Conservation (phyloP, 1,140 invertebrate species). For the Magallana gigas region DNA sequence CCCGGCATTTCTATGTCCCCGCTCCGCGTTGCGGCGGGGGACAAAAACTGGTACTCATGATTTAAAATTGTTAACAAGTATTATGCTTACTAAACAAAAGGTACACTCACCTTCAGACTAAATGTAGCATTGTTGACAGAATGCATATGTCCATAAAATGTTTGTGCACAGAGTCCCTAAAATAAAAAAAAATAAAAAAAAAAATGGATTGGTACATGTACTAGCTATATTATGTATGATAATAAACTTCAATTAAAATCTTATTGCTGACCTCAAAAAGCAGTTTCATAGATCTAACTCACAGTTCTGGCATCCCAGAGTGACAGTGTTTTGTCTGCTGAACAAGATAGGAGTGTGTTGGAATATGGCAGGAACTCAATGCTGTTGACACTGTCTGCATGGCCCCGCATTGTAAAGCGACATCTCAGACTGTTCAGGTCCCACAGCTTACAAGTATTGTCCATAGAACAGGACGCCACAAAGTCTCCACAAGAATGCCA, state of each 20-base stretch:
- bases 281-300: conserved; percentile 36
- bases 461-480: conserved; percentile 79
- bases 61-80: too few species aligned
- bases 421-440: conserved; percentile 79
- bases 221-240: background rate
- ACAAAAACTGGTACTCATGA: too few species aligned
- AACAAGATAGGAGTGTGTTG: conserved; percentile 77
- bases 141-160: conserved; percentile 79
- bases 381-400: conserved; percentile 79
- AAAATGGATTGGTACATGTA: background rate
- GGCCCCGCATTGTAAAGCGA: conserved; percentile 77
- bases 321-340: conserved; percentile 79
- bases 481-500: conserved; percentile 80
- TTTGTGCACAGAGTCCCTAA: conserved; percentile 78
- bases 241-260: background rate
- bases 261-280: too few species aligned
- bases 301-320: conserved; percentile 79
- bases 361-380: conserved; percentile 78
- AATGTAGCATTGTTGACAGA: conserved; percentile 78
- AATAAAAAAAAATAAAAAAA: conserved; percentile 51
- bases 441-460: conserved; percentile 79
- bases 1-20: too few species aligned
- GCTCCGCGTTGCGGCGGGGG: too few species aligned
- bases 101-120: conserved; percentile 74
- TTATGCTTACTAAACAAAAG: background rate